A percentile compares a stretch with the other conserved stretches of the same genome.
Evolutionary conservation across 2,797 vertebrate genomes (phyloP).

Genomic region (Platalea minor): DNA sequence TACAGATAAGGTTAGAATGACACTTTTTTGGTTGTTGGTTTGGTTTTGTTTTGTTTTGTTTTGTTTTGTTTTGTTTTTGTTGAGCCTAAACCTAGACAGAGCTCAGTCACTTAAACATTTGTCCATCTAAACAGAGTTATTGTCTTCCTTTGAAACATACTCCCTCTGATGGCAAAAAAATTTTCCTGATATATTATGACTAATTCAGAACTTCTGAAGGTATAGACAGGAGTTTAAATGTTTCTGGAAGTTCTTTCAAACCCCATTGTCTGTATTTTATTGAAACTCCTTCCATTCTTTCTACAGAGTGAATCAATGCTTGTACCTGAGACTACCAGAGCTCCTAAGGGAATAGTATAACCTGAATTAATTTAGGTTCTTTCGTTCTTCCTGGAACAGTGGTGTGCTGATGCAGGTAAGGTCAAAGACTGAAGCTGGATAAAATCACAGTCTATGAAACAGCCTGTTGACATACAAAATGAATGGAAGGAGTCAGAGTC

Average conservation of each 20-base stretch:
- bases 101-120: neutral
- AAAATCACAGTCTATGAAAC: neutral
- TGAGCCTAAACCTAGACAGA: neutral
- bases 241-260: neutral
- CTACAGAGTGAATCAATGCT: neutral
- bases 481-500: neutral
- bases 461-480: neutral
- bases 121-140: neutral
- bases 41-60: neutral
- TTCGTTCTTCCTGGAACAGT: neutral
- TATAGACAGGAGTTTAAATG: neutral
- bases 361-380: neutral
- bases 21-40: neutral
- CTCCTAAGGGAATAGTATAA: neutral
- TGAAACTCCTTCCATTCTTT: neutral
- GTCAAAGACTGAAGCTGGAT: neutral
- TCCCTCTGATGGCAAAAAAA: neutral
- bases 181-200: neutral
- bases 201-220: neutral
- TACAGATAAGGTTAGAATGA: neutral
- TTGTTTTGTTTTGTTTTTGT: neutral
- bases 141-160: neutral
- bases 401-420: neutral
- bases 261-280: neutral
- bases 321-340: neutral